Conservation (phyloP, 2,888 invertebrate species). For the Mylabris sibirica region DNA sequence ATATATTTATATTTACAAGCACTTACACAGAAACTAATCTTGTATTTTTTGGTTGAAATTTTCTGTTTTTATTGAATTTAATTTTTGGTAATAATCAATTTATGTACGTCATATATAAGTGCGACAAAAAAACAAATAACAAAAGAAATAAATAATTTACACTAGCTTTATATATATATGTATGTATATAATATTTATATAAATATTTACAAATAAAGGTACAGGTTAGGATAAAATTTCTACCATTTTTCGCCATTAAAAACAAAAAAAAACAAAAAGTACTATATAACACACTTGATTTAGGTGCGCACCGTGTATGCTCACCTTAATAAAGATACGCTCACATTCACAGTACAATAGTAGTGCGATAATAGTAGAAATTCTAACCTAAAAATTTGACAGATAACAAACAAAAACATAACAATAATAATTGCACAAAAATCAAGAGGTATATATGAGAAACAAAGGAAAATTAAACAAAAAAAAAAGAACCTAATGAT, state of each 20-base stretch:
- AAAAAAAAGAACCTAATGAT: conserved; percentile 22
- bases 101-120: conserved; percentile 38
- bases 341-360: background rate
- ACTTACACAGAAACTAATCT: conserved; percentile 56
- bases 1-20: conserved; percentile 60
- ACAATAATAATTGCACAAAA: background rate
- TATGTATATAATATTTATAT: conserved; percentile 12
- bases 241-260: background rate
- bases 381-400: background rate
- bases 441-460: background rate
- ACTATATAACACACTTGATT: too few species aligned
- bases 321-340: too few species aligned
- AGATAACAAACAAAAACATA: background rate
- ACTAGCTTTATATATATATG: conserved; percentile 23
- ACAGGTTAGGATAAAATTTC: conserved; percentile 17
- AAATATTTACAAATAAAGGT: conserved; percentile 21
- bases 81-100: background rate
- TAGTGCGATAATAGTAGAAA: background rate
- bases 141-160: conserved; percentile 41
- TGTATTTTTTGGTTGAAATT: background rate
- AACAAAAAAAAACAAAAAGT: too few species aligned
- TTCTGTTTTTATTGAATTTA: background rate
- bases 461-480: background rate
- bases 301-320: too few species aligned
- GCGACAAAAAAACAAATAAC: conserved; percentile 43